phyloP scores from a whole-genome alignment of 2,888 invertebrate species.

The Xestia xanthographa region DNA sequence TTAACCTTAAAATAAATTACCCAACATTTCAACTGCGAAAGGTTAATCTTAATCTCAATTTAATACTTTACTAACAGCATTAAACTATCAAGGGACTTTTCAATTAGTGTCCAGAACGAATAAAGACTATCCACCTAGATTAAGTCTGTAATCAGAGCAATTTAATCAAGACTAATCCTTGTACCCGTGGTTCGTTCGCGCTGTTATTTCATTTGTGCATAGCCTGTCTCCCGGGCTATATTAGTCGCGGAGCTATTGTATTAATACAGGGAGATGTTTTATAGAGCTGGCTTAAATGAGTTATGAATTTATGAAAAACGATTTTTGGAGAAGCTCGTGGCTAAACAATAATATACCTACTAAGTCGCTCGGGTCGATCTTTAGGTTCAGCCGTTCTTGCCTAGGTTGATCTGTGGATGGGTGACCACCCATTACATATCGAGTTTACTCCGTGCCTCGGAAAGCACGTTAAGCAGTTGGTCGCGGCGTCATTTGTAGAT shows the following conservation, averaged over 20 bases:
- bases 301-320: neutral
- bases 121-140: conserved; percentile 48
- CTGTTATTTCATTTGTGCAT: conserved; percentile 61
- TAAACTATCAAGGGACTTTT: conserved; percentile 41
- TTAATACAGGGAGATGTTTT: conserved; percentile 12
- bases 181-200: conserved; percentile 35
- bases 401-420: no score
- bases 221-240: conserved; percentile 53
- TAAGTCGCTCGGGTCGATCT: no score
- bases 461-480: no score
- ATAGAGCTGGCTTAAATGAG: neutral
- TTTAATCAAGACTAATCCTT: conserved; percentile 61
- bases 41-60: conserved; percentile 12
- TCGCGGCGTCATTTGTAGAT: no score
- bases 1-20: neutral
- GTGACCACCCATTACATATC: no score
- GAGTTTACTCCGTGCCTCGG: no score
- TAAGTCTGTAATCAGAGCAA: conserved; percentile 55
- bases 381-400: no score
- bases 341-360: no score
- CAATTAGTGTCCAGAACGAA: conserved; percentile 57
- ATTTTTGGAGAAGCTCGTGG: no score
- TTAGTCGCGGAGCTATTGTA: conserved; percentile 32
- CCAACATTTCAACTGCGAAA: neutral
- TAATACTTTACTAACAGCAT: conserved; percentile 11